Evolutionary conservation across 2,888 invertebrate species (phyloP).

Genomic region (Sympetrum striolatum): DNA sequence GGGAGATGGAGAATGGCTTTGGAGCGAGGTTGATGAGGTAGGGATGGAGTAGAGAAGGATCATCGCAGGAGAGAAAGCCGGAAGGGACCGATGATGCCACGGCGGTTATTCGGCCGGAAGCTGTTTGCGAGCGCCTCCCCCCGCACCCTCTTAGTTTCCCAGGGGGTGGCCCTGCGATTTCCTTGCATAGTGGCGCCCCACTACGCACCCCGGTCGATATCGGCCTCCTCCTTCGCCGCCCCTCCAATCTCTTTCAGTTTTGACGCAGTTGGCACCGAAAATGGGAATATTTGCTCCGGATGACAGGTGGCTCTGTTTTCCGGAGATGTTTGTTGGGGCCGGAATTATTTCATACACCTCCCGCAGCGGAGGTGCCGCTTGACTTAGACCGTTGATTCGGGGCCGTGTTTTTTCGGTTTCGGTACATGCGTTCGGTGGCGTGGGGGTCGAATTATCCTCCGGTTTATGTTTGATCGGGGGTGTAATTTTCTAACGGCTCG

Average conservation of each 20-base stretch:
- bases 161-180: background rate
- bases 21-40: constrained; percentile 20
- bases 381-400: too few species aligned
- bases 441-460: too few species aligned
- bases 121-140: constrained; percentile 12
- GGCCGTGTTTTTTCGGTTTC: too few species aligned
- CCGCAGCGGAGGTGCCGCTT: too few species aligned
- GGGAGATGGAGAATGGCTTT: constrained; percentile 18
- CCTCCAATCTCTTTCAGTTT: background rate
- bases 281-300: constrained; percentile 38
- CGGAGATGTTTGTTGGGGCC: constrained; percentile 25
- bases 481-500: too few species aligned
- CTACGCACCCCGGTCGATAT: constrained; percentile 18
- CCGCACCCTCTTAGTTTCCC: constrained; percentile 17
- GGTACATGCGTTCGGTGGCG: too few species aligned
- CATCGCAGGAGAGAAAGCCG: constrained; percentile 1
- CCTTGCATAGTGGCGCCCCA: constrained; percentile 7
- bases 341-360: constrained; percentile 24
- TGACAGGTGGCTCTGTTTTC: constrained; percentile 43
- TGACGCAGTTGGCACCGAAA: constrained; percentile 17
- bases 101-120: constrained; percentile 41
- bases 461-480: too few species aligned
- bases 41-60: background rate
- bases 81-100: constrained; percentile 28
- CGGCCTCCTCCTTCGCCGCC: background rate